Evolutionary conservation across 2,797 vertebrate species (phyloP).

Genomic region (Amphiprion clarkii): DNA sequence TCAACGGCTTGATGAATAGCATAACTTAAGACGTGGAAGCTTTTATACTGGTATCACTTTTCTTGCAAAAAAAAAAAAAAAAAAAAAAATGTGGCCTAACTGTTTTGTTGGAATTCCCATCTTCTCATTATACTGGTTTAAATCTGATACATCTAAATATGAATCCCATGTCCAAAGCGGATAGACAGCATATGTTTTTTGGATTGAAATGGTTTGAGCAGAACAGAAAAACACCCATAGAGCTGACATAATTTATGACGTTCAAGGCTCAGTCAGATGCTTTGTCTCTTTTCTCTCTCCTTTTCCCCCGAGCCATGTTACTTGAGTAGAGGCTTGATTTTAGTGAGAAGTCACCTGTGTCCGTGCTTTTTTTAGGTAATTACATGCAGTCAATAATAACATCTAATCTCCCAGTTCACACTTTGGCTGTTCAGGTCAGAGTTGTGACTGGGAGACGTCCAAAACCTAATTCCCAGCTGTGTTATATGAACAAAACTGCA

Average conservation of each 20-base stretch:
- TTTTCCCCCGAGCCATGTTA: slow-evolving; percentile 27
- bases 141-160: slow-evolving; percentile 82
- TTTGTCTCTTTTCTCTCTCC: slow-evolving; percentile 57
- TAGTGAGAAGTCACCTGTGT: slow-evolving; percentile 26
- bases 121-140: slow-evolving; percentile 71
- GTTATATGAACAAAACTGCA: slow-evolving; percentile 8
- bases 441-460: slow-evolving; percentile 8
- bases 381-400: slow-evolving; percentile 32
- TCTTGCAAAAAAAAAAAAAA: slow-evolving; percentile 33
- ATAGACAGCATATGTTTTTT: slow-evolving; percentile 84
- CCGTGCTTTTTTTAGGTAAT: slow-evolving; percentile 43
- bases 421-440: slow-evolving; percentile 22
- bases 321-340: slow-evolving; percentile 25
- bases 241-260: slow-evolving; percentile 80
- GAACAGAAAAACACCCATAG: slow-evolving; percentile 77
- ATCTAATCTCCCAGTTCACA: slow-evolving; percentile 6
- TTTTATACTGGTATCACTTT: slow-evolving; percentile 45
- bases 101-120: slow-evolving; percentile 61
- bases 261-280: slow-evolving; percentile 57
- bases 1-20: slow-evolving; percentile 30
- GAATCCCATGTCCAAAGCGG: slow-evolving; percentile 77
- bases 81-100: slow-evolving; percentile 40
- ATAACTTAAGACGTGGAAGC: slow-evolving; percentile 23
- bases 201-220: slow-evolving; percentile 72
- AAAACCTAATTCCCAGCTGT: slow-evolving; percentile 4